Evolutionary conservation across 2,113 vertebrate species (phyloP), one percentile per base, ranked within the genome.

Genomic region (Dromas ardeola): DNA sequence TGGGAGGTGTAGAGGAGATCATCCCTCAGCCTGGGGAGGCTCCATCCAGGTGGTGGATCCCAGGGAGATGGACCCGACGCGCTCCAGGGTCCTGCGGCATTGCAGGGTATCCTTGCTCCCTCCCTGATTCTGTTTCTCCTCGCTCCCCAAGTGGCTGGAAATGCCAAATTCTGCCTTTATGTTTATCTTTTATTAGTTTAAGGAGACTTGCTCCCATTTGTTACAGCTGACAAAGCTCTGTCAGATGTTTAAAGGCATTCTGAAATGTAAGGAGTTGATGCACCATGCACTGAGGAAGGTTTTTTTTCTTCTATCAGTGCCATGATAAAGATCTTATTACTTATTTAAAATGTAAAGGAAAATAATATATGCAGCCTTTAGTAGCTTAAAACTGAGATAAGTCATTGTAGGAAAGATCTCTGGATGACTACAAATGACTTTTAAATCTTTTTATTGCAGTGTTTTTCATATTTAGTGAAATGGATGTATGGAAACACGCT

Each of bases 401-500:
- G 38, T 38, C 30, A 5, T 49, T 16, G 43, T 12, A 40, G 72
- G 86, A 56, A 8, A 1, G 0, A 13, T 52, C 38, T 78, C 49
- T 79, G 27, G 9, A 6, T 40, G 63, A 12, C 50, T 34, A 23
- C 67, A 87, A 79, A 53, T 9, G 6, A 9, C 40, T 83, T 6
- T 3, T 15, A 58, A 5, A 20, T n/a, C 23, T 22, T 29, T 22
- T 52, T 47, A 38, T 53, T 36, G 8, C 16, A 12, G 2, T 14
- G 16, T 32, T 91, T 88, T 67, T 32, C 43, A 0, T 42, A 4
- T 50, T 50, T 43, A 34, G 19, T n/a, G 53, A 66, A 26, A 11
- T 29, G 36, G 19, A 5, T 1, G 14, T 40, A 13, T 63, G 77
- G 52, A 26, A 40, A 13, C 30, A 10, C 0, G 2, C 27, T 30